A percentile compares a stretch with the other conserved stretches of the same genome.
Conservation (phyloP, 2,113 vertebrate genomes). For the Lipotes vexillifer region DNA sequence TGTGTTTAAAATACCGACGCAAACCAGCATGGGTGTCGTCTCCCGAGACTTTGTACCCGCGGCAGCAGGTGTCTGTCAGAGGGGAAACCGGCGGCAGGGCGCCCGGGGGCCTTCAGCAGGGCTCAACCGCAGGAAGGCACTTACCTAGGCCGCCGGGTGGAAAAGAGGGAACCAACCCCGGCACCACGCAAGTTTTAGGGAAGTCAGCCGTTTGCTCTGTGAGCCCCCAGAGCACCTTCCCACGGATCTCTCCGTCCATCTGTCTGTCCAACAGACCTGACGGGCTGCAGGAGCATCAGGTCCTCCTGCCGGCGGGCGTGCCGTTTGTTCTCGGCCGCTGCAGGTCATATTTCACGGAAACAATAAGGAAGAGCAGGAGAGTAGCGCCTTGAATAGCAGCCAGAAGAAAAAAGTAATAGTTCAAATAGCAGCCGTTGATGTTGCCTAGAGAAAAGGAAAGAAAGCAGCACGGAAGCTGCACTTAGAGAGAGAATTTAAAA, state of each 20-base stretch:
- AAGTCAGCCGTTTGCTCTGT: background rate
- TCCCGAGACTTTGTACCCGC: background rate
- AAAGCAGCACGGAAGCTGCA: accelerated
- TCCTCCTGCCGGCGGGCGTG: constrained; percentile 46
- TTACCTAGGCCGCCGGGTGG: constrained; percentile 41
- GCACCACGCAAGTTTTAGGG: constrained; percentile 9
- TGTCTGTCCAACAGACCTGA: background rate
- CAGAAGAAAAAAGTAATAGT: constrained; percentile 98
- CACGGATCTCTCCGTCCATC: accelerated
- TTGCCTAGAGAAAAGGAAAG: constrained; percentile 82
- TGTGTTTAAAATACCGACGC: background rate
- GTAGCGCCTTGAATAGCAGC: constrained; percentile 93
- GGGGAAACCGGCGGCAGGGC: background rate
- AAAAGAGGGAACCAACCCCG: background rate
- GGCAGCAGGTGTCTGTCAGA: accelerated
- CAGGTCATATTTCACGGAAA: constrained; percentile 92
- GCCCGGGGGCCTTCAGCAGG: no score
- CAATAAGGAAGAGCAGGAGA: constrained; percentile 91
- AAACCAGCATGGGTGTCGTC: accelerated
- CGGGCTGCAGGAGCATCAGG: constrained; percentile 49
- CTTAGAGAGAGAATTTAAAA: background rate
- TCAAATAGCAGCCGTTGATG: constrained; percentile 92
- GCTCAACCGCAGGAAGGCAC: constrained; percentile 61
- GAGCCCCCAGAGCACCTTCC: background rate
- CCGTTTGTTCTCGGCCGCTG: constrained; percentile 69